Evolutionary conservation across 1,140 invertebrate species (phyloP).

Genomic region (Tetramorium parvispinum): DNA sequence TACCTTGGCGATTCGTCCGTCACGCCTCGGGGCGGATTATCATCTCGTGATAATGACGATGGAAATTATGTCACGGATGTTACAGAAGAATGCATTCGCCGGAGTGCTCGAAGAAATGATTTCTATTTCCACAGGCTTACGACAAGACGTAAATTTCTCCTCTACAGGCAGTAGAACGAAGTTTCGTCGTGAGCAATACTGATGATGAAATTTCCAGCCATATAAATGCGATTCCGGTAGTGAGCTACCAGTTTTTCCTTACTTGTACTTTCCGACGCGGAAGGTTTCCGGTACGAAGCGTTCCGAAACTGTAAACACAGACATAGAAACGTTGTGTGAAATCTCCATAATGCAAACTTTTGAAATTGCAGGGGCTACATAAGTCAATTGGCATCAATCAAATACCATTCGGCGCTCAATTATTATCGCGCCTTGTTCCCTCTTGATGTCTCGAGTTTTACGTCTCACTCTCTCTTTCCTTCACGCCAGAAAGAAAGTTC

Average conservation of each 20-base stretch:
- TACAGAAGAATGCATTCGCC: conserved; percentile 20
- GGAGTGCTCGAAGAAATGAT: conserved; percentile 31
- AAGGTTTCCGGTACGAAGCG: conserved; percentile 7
- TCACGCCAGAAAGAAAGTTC: conserved; percentile 55
- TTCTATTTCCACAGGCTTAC: neutral
- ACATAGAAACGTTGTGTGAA: neutral
- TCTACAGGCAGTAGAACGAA: neutral
- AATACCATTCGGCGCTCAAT: neutral
- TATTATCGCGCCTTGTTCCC: neutral
- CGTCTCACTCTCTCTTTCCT: neutral
- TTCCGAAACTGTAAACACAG: neutral
- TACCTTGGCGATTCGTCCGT: conserved; percentile 6
- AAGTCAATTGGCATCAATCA: neutral
- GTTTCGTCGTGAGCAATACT: neutral
- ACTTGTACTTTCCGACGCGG: neutral
- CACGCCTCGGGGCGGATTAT: conserved; percentile 43
- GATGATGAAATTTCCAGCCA: neutral
- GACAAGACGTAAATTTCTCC: conserved; percentile 20
- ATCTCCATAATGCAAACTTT: neutral
- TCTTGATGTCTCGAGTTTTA: neutral
- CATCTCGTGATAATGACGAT: conserved; percentile 36
- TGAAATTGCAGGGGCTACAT: neutral
- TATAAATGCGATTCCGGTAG: conserved; percentile 10
- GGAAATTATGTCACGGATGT: conserved; percentile 63
- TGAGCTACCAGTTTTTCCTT: neutral